Base-by-base conservation (phyloP, 2,113 vertebrate genomes). In the Suncus etruscus region DNA sequence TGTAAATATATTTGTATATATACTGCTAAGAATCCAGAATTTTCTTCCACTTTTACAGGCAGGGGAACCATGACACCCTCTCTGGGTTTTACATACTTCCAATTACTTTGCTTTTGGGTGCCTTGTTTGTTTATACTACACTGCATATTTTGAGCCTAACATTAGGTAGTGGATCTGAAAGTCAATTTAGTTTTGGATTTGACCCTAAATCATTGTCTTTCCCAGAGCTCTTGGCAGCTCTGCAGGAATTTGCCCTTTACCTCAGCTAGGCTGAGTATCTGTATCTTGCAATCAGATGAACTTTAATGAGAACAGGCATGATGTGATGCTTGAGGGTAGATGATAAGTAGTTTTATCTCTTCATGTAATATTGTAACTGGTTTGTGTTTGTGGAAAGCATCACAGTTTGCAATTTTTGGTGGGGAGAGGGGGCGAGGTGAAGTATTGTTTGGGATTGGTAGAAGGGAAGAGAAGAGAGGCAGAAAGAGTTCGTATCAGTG, bases 191-290 rank as follows among this genome's bases (percentile, higher is more conserved):
- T 39, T 61, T 29, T 89, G 84, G 74, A 82, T 3, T 10, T 76
- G 69, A 79, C 84, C 69, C 69, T 77, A 50, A 18, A 54, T 73
- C 73, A 73, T 22, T 54, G 84, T 69, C 15, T 83, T 88, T 86
- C 84, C 84, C 48, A 90, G 81, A 77, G 81, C 69, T 92, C 72
- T 76, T 86, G 91, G 83, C 66, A 31, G 58, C n/a, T 48, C 27
- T 74, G 45, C 22, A 1, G 25, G 12, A 84, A 86, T 18, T 65
- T 70, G 31, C 54, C 31, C n/a, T 78, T 89, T 12, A 77, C 69
- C 69, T 68, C 12, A 75, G 74, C 25, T 70, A 9, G n/a, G 58
- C 61, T 32, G n/a, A 77, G 61, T 50, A 61, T 89, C 73, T 88
- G 58, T 47, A 86, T 27, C 68, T 72, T 72, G 31, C 27, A 39